These are phyloP conservation scores for Cacatua alba DNA, from an alignment of 2,113 vertebrate species.

Conservation along the genomic window DNA sequence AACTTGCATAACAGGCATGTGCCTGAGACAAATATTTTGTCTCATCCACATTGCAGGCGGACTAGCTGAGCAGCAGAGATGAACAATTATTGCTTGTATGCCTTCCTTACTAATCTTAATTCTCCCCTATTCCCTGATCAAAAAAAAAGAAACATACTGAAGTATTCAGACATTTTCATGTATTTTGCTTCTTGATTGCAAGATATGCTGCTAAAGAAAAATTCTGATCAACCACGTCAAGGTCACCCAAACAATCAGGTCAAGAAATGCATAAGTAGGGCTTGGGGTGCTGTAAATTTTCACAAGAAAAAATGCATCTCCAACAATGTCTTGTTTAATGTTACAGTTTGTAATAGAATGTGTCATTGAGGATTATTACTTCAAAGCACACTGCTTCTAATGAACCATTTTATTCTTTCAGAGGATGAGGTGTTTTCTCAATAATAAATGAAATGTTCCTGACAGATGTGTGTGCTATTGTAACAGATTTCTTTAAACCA, in stretches of 20 bases:
- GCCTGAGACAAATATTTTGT: neutral
- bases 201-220: neutral
- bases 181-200: neutral
- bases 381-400: constrained; percentile 2
- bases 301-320: neutral
- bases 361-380: neutral
- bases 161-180: neutral
- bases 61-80: neutral
- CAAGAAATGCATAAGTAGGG: neutral
- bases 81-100: neutral
- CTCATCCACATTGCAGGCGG: neutral
- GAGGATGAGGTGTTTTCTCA: neutral
- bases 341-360: neutral
- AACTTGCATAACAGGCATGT: neutral
- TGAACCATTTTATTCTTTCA: neutral
- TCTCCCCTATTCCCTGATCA: neutral
- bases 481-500: neutral
- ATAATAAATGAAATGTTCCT: neutral
- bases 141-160: neutral
- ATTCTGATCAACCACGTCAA: neutral
- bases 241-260: neutral
- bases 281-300: neutral
- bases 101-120: neutral
- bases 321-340: neutral
- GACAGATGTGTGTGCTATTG: neutral